These are phyloP conservation scores for Chloromyia formosa DNA, from an alignment of 2,888 invertebrate genomes.

Conservation along the genomic window DNA sequence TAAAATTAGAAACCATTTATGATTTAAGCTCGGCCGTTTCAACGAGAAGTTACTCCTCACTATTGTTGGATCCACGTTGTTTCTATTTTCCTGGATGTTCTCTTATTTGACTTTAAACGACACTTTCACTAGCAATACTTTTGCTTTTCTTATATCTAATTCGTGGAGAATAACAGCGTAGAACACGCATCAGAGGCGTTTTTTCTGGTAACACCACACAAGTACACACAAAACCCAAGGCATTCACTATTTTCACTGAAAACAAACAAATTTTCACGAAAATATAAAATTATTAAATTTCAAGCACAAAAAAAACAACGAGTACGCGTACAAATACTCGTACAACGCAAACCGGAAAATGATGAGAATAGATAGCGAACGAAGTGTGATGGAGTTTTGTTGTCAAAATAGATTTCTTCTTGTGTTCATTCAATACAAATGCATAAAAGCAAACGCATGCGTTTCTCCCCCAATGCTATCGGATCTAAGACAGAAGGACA, in stretches of 20 bases:
- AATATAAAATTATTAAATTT: constrained; percentile 1
- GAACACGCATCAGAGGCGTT: constrained; percentile 26
- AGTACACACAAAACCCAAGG: constrained; percentile 16
- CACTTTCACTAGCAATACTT: not conserved
- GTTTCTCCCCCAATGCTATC: not conserved
- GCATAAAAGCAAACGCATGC: constrained; percentile 12
- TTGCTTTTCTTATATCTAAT: constrained; percentile 22
- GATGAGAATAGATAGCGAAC: not conserved
- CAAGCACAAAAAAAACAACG: no score
- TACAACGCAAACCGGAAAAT: not conserved
- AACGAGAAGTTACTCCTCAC: constrained; percentile 14
- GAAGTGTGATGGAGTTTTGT: constrained; percentile 1
- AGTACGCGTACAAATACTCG: no score
- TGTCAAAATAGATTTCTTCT: constrained; percentile 10
- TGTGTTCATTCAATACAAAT: not conserved
- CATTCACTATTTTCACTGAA: constrained; percentile 24
- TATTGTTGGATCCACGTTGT: not conserved
- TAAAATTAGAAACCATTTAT: constrained; percentile 66
- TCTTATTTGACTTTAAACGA: not conserved
- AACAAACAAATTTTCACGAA: constrained; percentile 4
- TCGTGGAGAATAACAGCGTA: not conserved
- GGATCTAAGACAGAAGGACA: not conserved
- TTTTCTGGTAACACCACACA: not conserved
- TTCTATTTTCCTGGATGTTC: not conserved
- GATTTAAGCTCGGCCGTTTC: constrained; percentile 33